Conservation (phyloP, 2,888 invertebrate genomes). For the Zootermopsis nevadensis region DNA sequence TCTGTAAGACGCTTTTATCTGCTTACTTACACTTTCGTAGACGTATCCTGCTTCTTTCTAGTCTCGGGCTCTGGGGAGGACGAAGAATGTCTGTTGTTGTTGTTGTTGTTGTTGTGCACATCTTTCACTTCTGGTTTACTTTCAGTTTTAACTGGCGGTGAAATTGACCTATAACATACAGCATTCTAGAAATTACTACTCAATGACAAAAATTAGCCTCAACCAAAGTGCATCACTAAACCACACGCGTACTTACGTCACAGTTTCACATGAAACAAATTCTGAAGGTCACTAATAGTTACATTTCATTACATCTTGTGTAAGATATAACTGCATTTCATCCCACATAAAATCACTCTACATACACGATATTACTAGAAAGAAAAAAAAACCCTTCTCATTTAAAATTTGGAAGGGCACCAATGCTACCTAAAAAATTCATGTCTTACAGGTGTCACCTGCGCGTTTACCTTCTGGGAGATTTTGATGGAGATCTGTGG, state of each 20-base stretch:
- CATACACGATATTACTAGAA: no score
- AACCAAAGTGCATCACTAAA: not conserved
- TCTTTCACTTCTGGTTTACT: constrained; percentile 23
- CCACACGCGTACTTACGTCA: not conserved
- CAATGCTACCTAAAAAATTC: no score
- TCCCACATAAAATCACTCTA: no score
- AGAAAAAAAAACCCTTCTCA: no score
- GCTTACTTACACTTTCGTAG: constrained; percentile 33
- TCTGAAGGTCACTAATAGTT: not conserved
- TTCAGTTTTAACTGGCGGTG: constrained; percentile 35
- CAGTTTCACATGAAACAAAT: no score
- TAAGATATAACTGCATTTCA: not conserved
- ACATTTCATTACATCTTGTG: not conserved
- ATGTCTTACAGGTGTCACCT: no score
- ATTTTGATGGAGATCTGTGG: constrained; percentile 53
- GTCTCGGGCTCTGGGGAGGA: constrained; percentile 44
- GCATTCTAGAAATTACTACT: not conserved
- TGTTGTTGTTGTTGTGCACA: no score
- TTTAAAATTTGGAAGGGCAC: no score
- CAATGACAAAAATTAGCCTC: no score
- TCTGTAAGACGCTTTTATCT: no score
- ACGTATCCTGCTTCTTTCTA: constrained; percentile 37
- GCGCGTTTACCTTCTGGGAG: constrained; percentile 51
- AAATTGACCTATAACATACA: constrained; percentile 37
- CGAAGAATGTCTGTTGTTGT: constrained; percentile 39